phyloP scores from a whole-genome alignment of 2,797 vertebrate species.

The Syngnathus acus region DNA sequence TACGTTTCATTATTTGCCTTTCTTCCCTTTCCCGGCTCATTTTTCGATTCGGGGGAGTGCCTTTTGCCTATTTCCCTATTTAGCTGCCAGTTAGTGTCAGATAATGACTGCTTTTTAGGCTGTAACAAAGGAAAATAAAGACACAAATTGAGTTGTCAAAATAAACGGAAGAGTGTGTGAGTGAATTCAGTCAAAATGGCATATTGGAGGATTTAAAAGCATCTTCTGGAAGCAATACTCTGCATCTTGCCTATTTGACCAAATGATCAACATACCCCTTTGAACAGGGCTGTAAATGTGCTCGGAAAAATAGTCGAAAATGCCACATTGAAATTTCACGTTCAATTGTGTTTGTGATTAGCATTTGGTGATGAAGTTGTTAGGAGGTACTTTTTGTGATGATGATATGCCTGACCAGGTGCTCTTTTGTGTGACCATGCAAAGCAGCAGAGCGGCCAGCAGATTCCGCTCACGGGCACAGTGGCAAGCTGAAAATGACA shows the following conservation, averaged over 20 bases:
- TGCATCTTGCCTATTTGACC: no score
- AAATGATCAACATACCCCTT: slow-evolving; percentile 10
- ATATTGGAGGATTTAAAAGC: no score
- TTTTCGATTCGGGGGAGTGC: background rate
- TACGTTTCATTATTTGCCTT: slow-evolving; percentile 33
- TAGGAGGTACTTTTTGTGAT: slow-evolving; percentile 27
- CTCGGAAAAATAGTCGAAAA: background rate
- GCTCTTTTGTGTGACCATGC: slow-evolving; percentile 38
- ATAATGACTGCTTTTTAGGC: slow-evolving; percentile 4
- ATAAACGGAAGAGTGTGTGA: background rate
- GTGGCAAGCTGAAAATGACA: slow-evolving; percentile 26
- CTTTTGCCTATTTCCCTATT: slow-evolving; percentile 12
- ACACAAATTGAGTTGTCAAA: background rate
- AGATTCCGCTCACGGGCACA: slow-evolving; percentile 29
- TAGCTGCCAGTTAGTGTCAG: background rate
- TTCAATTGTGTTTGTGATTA: slow-evolving; percentile 22
- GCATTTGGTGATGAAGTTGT: slow-evolving; percentile 20
- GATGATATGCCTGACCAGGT: slow-evolving; percentile 36
- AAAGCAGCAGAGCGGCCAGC: slow-evolving; percentile 19
- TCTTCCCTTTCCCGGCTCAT: slow-evolving; percentile 6
- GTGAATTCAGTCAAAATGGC: no score
- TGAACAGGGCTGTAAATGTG: background rate
- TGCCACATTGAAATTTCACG: background rate
- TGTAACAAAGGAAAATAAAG: slow-evolving; percentile 14
- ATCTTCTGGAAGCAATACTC: no score